Evolutionary conservation across 2,888 invertebrate species (phyloP).

Genomic region (Pogonocherus hispidulus): DNA sequence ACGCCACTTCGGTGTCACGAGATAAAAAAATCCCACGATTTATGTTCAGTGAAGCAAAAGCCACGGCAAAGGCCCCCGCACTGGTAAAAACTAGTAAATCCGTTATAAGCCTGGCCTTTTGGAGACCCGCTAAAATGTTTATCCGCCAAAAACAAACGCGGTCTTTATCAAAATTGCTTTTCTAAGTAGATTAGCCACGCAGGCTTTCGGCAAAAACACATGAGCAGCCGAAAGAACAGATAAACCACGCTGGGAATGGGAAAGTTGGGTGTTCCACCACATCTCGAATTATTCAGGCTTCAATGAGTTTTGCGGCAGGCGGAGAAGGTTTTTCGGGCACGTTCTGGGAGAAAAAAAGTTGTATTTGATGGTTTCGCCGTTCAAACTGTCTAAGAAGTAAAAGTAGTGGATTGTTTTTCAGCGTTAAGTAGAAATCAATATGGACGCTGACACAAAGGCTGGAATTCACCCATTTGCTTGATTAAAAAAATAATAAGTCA

Average conservation of each 20-base stretch:
- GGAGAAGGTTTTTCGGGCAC: not conserved
- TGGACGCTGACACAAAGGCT: no score
- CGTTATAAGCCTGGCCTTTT: conserved; percentile 19
- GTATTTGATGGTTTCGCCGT: not conserved
- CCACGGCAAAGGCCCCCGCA: not conserved
- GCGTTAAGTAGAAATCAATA: no score
- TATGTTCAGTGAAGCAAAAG: not conserved
- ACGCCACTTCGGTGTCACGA: not conserved
- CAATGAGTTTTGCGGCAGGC: not conserved
- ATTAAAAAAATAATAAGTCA: no score
- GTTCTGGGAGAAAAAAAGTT: conserved; percentile 5
- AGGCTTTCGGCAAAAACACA: conserved; percentile 14
- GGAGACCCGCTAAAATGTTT: conserved; percentile 19
- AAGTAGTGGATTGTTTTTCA: not conserved
- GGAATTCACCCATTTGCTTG: no score
- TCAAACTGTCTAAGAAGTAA: not conserved
- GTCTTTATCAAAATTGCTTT: conserved; percentile 33
- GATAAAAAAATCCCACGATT: not conserved
- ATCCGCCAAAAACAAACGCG: conserved; percentile 25
- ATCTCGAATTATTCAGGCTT: not conserved
- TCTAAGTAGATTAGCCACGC: conserved; percentile 31
- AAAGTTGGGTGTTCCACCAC: not conserved
- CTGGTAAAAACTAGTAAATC: conserved; percentile 13
- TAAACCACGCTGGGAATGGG: not conserved
- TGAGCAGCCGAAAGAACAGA: conserved; percentile 1